Conservation (phyloP, 2,888 invertebrate genomes). For the Hylaea fasciaria region DNA sequence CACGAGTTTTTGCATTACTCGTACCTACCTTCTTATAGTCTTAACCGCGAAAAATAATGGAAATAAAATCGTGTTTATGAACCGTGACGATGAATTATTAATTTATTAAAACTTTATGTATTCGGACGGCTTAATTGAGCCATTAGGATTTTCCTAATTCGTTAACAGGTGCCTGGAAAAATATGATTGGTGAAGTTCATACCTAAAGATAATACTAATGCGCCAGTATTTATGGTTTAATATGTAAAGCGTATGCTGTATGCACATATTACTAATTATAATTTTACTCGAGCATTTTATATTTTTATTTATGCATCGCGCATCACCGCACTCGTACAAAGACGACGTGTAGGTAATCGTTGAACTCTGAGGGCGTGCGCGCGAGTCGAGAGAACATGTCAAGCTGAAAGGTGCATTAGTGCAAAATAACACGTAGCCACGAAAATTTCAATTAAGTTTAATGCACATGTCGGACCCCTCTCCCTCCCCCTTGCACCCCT, state of each 20-base stretch:
- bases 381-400: slow-evolving; percentile 51
- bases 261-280: slow-evolving; percentile 21
- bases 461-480: slow-evolving; percentile 67
- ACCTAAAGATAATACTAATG: slow-evolving; percentile 11
- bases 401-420: slow-evolving; percentile 74
- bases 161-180: slow-evolving; percentile 14
- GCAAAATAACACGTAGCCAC: slow-evolving; percentile 75
- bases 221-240: slow-evolving; percentile 13
- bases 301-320: slow-evolving; percentile 2
- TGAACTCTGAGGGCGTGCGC: slow-evolving; percentile 51
- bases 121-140: slow-evolving; percentile 26
- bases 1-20: slow-evolving; percentile 27
- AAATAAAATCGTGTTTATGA: slow-evolving; percentile 23
- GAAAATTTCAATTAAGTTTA: slow-evolving; percentile 80
- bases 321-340: slow-evolving; percentile 16
- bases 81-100: slow-evolving; percentile 28
- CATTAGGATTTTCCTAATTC: slow-evolving; percentile 32
- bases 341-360: slow-evolving; percentile 38
- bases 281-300: slow-evolving; percentile 20
- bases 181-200: slow-evolving; percentile 6
- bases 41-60: slow-evolving; percentile 11
- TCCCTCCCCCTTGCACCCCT: slow-evolving; percentile 31
- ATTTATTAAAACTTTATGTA: slow-evolving; percentile 20
- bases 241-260: slow-evolving; percentile 9
- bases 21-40: slow-evolving; percentile 16